These are phyloP conservation scores for Macrostomum lignano DNA, from an alignment of 1,140 invertebrate genomes.

Conservation along the genomic window DNA sequence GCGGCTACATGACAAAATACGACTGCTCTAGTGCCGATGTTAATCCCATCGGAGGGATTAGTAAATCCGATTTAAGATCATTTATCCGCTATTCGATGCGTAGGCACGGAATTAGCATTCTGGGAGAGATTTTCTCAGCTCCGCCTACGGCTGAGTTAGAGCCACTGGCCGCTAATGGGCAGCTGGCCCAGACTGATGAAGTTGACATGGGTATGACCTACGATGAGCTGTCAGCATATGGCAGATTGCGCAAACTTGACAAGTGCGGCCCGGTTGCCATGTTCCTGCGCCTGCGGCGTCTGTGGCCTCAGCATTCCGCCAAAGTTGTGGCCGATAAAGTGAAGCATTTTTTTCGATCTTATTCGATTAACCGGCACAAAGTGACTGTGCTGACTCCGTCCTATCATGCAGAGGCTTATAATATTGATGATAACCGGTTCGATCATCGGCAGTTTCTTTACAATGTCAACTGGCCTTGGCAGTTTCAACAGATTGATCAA, in stretches of 20 bases:
- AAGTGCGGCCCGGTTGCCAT: conserved; percentile 78
- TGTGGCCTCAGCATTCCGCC: conserved; percentile 46
- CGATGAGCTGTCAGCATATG: conserved; percentile 58
- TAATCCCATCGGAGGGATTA: conserved; percentile 91
- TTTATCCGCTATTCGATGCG: conserved; percentile 8
- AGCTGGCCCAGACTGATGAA: conserved; percentile 35
- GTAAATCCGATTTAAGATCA: conserved; percentile 44
- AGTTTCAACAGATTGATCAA: conserved; percentile 65
- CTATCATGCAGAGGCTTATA: conserved; percentile 74
- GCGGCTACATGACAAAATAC: conserved; percentile 94
- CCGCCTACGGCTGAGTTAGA: conserved; percentile 80
- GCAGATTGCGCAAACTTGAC: conserved; percentile 50
- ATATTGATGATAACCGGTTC: conserved; percentile 86
- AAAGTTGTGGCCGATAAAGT: conserved; percentile 71
- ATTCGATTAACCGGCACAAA: conserved; percentile 87
- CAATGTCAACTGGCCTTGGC: conserved; percentile 71
- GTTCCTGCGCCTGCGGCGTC: conserved; percentile 60
- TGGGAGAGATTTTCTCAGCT: conserved; percentile 41
- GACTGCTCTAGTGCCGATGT: conserved; percentile 95
- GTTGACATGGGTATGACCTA: conserved; percentile 65
- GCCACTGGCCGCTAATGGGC: conserved; percentile 44
- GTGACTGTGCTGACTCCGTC: conserved; percentile 70
- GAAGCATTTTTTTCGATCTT: conserved; percentile 78
- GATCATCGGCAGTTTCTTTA: conserved; percentile 88
- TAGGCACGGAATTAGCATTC: conserved; percentile 5